A percentile compares a stretch with the other conserved stretches of the same genome.
These are phyloP conservation scores for Theretra japonica DNA, from an alignment of 2,888 invertebrate species.

Conservation along the genomic window DNA sequence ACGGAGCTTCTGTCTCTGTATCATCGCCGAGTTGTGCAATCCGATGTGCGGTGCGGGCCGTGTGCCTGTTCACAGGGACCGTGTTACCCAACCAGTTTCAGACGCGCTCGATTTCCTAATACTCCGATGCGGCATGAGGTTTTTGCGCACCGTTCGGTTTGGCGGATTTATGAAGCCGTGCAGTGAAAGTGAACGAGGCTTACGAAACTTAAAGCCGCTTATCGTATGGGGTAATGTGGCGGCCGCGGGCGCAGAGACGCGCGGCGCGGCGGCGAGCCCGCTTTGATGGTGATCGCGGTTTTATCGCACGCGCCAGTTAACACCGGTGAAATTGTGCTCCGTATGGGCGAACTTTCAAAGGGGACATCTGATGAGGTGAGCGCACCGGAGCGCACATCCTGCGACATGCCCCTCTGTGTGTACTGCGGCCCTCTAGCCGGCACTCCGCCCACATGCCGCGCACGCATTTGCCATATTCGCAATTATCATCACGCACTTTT, in stretches of 20 bases:
- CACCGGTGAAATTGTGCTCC: conserved; percentile 72
- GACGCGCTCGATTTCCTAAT: conserved; percentile 67
- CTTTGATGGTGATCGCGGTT: conserved; percentile 42
- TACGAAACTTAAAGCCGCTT: conserved; percentile 53
- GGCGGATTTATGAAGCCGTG: conserved; percentile 57
- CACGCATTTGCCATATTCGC: conserved; percentile 56
- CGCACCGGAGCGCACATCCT: conserved; percentile 77
- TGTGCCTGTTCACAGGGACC: conserved; percentile 67
- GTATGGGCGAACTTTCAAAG: conserved; percentile 68
- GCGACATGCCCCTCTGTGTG: conserved; percentile 60
- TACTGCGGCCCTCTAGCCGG: conserved; percentile 44
- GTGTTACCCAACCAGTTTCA: conserved; percentile 68
- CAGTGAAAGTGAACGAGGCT: conserved; percentile 67
- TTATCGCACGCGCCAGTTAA: conserved; percentile 68
- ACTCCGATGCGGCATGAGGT: conserved; percentile 54
- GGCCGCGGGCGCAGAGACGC: conserved; percentile 20
- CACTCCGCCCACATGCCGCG: conserved; percentile 50
- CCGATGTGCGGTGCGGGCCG: conserved; percentile 60
- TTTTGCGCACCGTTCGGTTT: conserved; percentile 57
- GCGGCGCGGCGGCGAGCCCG: conserved; percentile 40
- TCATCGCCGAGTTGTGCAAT: conserved; percentile 69
- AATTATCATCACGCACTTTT: conserved; percentile 29
- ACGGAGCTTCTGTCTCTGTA: conserved; percentile 65
- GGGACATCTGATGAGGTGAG: conserved; percentile 71
- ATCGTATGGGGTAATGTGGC: conserved; percentile 37